These are phyloP conservation scores for Nematolebias whitei DNA, from an alignment of 2,113 vertebrate species.

Conservation along the genomic window DNA sequence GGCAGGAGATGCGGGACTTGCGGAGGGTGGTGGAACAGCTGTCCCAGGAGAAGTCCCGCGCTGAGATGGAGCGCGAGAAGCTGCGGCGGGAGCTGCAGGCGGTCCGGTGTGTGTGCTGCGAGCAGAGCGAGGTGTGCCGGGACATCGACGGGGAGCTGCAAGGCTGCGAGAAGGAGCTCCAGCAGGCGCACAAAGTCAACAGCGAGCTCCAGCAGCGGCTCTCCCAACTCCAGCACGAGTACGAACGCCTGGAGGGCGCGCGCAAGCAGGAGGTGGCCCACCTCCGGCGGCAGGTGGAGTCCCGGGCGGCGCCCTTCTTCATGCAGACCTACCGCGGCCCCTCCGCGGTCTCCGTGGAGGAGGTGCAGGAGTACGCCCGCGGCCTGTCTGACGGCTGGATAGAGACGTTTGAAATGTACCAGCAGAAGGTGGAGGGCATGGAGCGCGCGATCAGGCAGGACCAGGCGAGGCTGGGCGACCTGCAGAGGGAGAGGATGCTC, in stretches of 20 bases:
- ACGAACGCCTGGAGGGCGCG: conserved; percentile 74
- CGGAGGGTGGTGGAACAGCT: conserved; percentile 81
- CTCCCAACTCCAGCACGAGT: conserved; percentile 81
- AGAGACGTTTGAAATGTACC: conserved; percentile 85
- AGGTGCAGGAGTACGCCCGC: conserved; percentile 83
- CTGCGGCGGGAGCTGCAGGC: conserved; percentile 79
- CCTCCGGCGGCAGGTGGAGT: conserved; percentile 76
- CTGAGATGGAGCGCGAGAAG: conserved; percentile 83
- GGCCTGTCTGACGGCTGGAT: conserved; percentile 84
- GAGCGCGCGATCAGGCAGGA: conserved; percentile 80
- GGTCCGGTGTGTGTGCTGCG: conserved; percentile 70
- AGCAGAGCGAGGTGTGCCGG: conserved; percentile 73
- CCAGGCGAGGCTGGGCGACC: conserved; percentile 76
- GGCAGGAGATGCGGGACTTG: conserved; percentile 79
- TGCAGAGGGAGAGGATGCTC: conserved; percentile 82
- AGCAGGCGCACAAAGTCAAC: conserved; percentile 73
- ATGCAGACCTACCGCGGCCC: conserved; percentile 65
- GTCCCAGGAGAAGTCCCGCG: conserved; percentile 79
- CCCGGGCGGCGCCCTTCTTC: conserved; percentile 63
- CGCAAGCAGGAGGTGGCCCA: conserved; percentile 77
- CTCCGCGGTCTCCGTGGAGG: conserved; percentile 73
- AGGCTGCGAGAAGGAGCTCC: conserved; percentile 75
- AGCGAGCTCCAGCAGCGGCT: conserved; percentile 83
- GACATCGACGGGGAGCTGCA: conserved; percentile 78
- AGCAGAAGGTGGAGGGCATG: conserved; percentile 83